Conservation (phyloP, 2,888 invertebrate genomes). For the Athalia rosae region DNA sequence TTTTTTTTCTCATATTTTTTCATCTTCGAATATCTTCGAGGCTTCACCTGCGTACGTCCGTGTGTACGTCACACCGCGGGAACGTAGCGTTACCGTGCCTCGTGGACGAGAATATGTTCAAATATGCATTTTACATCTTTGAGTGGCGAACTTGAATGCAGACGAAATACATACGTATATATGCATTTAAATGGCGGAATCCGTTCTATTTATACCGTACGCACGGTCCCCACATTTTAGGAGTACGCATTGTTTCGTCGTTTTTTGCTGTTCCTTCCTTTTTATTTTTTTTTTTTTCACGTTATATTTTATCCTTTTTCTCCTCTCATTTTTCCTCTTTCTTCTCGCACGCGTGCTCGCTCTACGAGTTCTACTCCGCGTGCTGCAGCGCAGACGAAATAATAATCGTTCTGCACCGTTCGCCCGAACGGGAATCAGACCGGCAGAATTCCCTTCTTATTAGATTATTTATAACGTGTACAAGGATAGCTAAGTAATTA, state of each 20-base stretch:
- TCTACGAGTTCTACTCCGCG: no score
- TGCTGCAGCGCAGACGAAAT: no score
- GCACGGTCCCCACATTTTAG: background rate
- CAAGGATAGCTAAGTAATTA: no score
- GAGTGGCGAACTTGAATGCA: conserved; percentile 8
- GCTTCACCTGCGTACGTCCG: background rate
- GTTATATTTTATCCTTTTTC: background rate
- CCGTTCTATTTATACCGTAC: conserved; percentile 24
- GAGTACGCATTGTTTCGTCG: background rate
- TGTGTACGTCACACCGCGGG: background rate
- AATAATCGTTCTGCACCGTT: no score
- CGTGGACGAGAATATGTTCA: background rate
- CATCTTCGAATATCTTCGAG: background rate
- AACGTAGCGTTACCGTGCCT: background rate
- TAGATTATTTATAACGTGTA: no score
- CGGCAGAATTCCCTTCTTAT: no score
- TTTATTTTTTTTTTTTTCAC: background rate
- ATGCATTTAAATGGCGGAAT: conserved; percentile 15
- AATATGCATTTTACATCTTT: background rate
- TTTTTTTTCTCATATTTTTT: background rate
- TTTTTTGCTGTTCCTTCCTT: background rate
- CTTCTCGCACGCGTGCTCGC: background rate
- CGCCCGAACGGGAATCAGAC: no score
- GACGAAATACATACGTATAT: conserved; percentile 21
- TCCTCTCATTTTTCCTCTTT: background rate